Percentiles rank a stretch among this genome's conserved stretches.
phyloP scores from a whole-genome alignment of 2,113 vertebrate genomes.

The Indicator indicator region DNA sequence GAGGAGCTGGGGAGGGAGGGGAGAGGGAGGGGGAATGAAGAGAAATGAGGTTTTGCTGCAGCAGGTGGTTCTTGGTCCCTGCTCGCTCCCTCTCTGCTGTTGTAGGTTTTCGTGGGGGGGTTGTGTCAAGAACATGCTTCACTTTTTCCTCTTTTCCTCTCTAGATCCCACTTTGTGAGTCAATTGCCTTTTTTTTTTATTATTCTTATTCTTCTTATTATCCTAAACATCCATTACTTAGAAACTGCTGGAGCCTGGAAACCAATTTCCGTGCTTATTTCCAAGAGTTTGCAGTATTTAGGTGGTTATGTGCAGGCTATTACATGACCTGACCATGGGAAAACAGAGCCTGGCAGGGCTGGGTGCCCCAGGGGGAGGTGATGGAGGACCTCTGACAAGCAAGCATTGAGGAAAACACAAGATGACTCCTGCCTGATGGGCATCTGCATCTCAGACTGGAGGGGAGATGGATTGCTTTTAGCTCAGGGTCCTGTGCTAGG shows the following conservation, averaged over 20 bases:
- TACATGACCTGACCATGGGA: conserved; percentile 15
- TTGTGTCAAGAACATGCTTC: background rate
- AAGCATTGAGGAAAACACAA: accelerated
- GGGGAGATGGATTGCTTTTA: background rate
- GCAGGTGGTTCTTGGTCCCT: background rate
- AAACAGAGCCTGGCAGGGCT: background rate
- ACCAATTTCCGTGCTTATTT: conserved; percentile 78
- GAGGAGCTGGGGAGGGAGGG: background rate
- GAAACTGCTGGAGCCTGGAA: conserved; percentile 78
- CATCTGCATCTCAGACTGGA: accelerated
- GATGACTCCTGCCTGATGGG: background rate
- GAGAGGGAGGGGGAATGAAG: background rate
- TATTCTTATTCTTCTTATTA: conserved; percentile 24
- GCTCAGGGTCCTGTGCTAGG: background rate
- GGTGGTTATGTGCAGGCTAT: conserved; percentile 32
- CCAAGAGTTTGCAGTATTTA: conserved; percentile 61
- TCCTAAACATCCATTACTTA: conserved; percentile 79
- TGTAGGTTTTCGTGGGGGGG: background rate
- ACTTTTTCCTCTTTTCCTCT: background rate
- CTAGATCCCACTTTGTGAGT: conserved; percentile 43
- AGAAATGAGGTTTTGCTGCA: conserved; percentile 41
- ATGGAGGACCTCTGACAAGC: accelerated
- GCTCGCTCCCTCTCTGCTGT: background rate
- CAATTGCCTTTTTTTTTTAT: background rate
- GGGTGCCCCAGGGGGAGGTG: background rate